A percentile compares a stretch with the other conserved stretches of the same genome.
phyloP scores from a whole-genome alignment of 2,797 vertebrate genomes.

The Onychomys arenicola region DNA sequence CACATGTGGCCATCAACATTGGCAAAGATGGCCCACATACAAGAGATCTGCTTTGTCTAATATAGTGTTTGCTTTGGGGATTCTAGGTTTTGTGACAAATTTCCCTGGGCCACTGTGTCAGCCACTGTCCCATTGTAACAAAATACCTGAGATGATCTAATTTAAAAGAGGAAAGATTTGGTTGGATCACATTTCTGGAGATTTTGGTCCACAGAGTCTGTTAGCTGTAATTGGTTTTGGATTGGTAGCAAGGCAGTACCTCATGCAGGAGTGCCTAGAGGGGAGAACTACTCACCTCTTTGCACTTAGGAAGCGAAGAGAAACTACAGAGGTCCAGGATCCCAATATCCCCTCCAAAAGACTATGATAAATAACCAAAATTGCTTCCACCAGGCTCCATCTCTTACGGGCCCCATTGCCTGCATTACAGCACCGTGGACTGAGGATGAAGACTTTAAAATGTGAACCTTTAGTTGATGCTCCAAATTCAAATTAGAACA shows the following conservation, averaged over 20 bases:
- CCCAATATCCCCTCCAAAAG: neutral
- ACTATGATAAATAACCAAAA: no score
- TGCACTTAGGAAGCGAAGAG: neutral
- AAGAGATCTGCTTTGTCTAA: neutral
- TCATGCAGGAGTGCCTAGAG: no score
- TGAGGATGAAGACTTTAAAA: neutral
- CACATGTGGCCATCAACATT: neutral
- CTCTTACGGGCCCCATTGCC: neutral
- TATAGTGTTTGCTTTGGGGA: neutral
- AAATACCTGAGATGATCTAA: neutral
- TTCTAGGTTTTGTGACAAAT: constrained; percentile 1
- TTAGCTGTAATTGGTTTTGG: neutral
- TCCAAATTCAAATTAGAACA: neutral
- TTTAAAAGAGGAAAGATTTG: neutral
- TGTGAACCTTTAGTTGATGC: neutral
- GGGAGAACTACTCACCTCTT: neutral
- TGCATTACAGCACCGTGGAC: neutral
- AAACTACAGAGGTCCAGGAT: neutral
- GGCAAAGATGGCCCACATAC: neutral
- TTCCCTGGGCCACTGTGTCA: neutral
- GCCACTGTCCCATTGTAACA: neutral
- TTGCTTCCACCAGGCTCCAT: neutral
- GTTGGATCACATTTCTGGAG: neutral
- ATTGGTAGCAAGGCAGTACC: neutral
- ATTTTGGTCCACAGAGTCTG: neutral